These are phyloP conservation scores for Toxotes lorentzi DNA, from an alignment of 2,797 vertebrate genomes.

Conservation along the genomic window DNA sequence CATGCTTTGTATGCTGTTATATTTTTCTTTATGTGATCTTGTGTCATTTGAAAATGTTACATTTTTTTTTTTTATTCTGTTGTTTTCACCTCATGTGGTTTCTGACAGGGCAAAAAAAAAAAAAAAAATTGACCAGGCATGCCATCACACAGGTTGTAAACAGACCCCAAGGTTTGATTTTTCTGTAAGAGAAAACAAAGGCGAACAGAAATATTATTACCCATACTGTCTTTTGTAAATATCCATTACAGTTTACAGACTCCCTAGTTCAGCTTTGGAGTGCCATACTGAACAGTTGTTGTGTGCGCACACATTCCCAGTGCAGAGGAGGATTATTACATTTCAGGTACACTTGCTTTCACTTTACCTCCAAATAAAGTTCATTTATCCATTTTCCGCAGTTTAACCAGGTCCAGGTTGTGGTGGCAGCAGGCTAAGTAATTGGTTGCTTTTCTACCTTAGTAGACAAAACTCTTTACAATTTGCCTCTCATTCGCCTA, in stretches of 20 bases:
- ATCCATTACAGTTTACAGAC: not conserved
- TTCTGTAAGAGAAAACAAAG: not conserved
- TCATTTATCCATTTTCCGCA: constrained; percentile 12
- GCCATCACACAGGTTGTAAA: not conserved
- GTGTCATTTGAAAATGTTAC: not conserved
- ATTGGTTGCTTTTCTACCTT: not conserved
- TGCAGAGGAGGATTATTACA: not conserved
- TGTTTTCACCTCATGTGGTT: not conserved
- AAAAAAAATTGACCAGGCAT: not conserved
- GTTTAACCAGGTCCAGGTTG: not conserved
- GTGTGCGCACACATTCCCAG: not conserved
- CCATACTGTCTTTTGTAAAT: constrained; percentile 2
- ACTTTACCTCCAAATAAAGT: constrained; percentile 11
- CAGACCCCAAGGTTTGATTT: not conserved
- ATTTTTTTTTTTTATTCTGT: not conserved
- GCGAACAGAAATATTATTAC: not conserved
- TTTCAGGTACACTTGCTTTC: not conserved
- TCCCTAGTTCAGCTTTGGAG: not conserved
- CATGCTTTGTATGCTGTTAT: not conserved
- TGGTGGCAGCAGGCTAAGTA: constrained; percentile 4
- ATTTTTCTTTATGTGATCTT: not conserved
- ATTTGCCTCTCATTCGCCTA: not conserved
- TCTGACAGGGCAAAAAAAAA: not conserved
- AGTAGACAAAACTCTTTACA: not conserved
- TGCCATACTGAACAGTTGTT: not conserved